phyloP scores from a whole-genome alignment of 2,113 vertebrate species.

The Desmodus rotundus region DNA sequence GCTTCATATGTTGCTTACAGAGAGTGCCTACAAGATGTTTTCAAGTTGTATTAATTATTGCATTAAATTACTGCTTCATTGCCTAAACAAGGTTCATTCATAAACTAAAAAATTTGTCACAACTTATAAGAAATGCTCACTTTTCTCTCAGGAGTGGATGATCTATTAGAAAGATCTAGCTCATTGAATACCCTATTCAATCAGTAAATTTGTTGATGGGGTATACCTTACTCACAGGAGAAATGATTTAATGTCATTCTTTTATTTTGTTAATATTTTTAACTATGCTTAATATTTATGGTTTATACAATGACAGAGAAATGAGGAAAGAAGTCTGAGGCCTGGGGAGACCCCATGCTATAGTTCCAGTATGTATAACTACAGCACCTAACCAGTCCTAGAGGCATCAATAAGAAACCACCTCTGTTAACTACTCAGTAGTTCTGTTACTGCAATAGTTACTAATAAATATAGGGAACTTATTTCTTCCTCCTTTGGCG shows the following conservation, averaged over 20 bases:
- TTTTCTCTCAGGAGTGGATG: neutral
- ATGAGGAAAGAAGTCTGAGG: neutral
- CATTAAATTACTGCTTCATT: neutral
- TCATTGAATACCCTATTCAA: neutral
- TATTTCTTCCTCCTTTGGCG: neutral
- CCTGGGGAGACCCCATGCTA: neutral
- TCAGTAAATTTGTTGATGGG: neutral
- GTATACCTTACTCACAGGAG: neutral
- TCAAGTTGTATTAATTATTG: neutral
- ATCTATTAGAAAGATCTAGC: neutral
- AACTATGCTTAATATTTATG: neutral
- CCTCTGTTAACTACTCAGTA: neutral
- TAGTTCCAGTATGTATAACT: neutral
- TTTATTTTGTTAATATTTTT: constrained; percentile 34
- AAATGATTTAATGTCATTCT: neutral
- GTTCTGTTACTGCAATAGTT: neutral
- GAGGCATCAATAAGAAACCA: neutral
- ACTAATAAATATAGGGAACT: neutral
- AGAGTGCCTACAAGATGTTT: neutral
- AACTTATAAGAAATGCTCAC: neutral
- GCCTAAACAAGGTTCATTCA: neutral
- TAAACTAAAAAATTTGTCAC: neutral
- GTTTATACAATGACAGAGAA: neutral
- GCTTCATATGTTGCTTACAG: neutral
- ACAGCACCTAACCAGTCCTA: neutral